phyloP scores from a whole-genome alignment of 2,888 invertebrate species.

The Artemia sinica region DNA sequence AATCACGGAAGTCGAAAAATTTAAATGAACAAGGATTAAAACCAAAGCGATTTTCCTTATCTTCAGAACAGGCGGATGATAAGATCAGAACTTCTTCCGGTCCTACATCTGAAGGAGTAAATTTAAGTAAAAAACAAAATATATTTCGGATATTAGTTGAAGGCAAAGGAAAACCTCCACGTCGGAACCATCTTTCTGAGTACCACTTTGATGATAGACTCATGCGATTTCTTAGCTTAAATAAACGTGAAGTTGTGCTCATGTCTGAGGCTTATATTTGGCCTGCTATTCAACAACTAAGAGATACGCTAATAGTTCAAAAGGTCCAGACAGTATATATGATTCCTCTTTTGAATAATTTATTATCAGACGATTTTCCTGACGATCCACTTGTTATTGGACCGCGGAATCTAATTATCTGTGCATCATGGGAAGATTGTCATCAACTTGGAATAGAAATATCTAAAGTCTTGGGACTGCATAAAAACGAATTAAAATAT shows the following conservation, averaged over 20 bases:
- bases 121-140: too few species aligned
- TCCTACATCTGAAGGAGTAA: too few species aligned
- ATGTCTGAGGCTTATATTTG: constrained; percentile 3
- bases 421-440: constrained; percentile 6
- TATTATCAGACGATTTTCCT: neutral
- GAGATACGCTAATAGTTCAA: neutral
- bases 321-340: neutral
- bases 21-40: too few species aligned
- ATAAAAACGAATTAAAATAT: neutral
- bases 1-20: too few species aligned
- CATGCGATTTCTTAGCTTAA: neutral
- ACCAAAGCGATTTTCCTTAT: too few species aligned
- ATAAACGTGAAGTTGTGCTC: neutral
- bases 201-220: constrained; percentile 3
- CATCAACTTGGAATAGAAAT: neutral
- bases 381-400: neutral
- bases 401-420: neutral
- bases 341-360: neutral
- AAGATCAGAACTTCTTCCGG: too few species aligned
- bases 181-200: neutral
- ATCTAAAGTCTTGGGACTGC: neutral
- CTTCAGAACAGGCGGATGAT: too few species aligned
- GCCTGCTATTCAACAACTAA: neutral
- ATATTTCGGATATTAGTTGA: neutral
- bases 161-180: neutral